A percentile compares a stretch with the other conserved stretches of the same genome.
These are phyloP conservation scores for Neodiprion lecontei DNA, from an alignment of 1,140 invertebrate genomes.

Conservation along the genomic window DNA sequence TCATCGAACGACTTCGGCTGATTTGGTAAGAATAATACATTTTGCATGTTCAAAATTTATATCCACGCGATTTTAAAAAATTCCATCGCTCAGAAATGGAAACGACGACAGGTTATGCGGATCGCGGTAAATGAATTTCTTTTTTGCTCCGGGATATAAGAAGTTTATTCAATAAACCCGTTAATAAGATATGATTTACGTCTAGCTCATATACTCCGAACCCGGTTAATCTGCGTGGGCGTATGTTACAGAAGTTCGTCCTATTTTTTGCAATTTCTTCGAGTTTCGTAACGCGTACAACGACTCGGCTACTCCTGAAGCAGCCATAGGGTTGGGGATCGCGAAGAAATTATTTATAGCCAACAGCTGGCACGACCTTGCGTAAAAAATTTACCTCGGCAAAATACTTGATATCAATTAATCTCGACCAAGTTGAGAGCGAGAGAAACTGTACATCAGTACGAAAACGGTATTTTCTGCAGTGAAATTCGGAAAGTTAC, in stretches of 20 bases:
- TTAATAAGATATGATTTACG: constrained; percentile 1
- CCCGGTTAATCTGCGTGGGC: not conserved
- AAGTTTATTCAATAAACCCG: not conserved
- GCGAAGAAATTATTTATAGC: not conserved
- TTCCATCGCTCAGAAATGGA: no score
- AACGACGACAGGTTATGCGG: no score
- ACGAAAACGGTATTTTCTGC: not conserved
- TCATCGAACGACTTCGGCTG: not conserved
- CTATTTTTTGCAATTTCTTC: not conserved
- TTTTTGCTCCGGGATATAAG: not conserved
- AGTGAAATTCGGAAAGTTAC: no score
- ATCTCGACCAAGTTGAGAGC: not conserved
- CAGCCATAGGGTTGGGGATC: not conserved
- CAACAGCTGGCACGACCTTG: not conserved
- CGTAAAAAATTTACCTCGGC: not conserved
- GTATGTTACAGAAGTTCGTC: not conserved
- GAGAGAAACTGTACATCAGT: not conserved
- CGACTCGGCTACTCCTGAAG: not conserved
- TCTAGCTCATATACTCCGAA: not conserved
- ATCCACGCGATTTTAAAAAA: no score
- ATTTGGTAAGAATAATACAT: not conserved
- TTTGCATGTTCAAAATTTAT: not conserved
- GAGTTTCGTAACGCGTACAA: not conserved
- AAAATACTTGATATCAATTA: constrained; percentile 1
- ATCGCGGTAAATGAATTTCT: no score